Base-by-base conservation (phyloP, 2,888 invertebrate species). In the Cheilosia impressa region DNA sequence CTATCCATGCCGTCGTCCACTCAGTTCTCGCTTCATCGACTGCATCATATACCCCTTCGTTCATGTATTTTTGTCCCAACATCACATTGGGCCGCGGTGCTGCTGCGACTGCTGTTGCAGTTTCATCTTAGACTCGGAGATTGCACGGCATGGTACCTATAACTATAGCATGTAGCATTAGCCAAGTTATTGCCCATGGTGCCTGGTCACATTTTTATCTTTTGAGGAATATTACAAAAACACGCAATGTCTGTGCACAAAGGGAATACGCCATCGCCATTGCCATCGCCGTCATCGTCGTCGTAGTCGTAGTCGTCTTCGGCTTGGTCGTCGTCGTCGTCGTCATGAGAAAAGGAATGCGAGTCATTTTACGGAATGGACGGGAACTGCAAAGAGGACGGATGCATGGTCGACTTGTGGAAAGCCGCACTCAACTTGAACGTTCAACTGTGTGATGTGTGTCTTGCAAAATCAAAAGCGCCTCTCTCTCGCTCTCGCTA, bases 151-250 rank as follows among this genome's bases (percentile, higher is more conserved):
- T 77, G 72, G 71, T 87, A 84, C 83, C 75, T 73, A 77, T 73
- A 81, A 76, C 79, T 78, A 87, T 85, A 71, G 87, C 78, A 81
- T 81, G 85, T 85, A 85, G 76, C 81, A 85, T 85, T 85, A 87
- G 81, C 82, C 87, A 82, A 82, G 81, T 87, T 81, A 82, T 87
- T 87, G 88, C 88, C 89, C 78, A 88, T 89, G 88, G 88, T 89
- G 89, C 88, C 89, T 89, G 90, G 91, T 90, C 90, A 89, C 91
- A 91, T 91, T 92, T 91, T 91, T 91, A 91, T 91, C 90, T 90
- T 89, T 91, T 91, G 90, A 91, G 89, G 90, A 91, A 91, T 92
- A 91, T 91, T 91, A 91, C 90, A 90, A 90, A 91, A 91, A 90
- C 92, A 92, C 92, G 92, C 91, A 92, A 91, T 89, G 91, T 90